A percentile compares a stretch with the other conserved stretches of the same genome.
These are phyloP conservation scores for Laodelphax striatellus DNA, from an alignment of 1,140 invertebrate species.

Conservation along the genomic window DNA sequence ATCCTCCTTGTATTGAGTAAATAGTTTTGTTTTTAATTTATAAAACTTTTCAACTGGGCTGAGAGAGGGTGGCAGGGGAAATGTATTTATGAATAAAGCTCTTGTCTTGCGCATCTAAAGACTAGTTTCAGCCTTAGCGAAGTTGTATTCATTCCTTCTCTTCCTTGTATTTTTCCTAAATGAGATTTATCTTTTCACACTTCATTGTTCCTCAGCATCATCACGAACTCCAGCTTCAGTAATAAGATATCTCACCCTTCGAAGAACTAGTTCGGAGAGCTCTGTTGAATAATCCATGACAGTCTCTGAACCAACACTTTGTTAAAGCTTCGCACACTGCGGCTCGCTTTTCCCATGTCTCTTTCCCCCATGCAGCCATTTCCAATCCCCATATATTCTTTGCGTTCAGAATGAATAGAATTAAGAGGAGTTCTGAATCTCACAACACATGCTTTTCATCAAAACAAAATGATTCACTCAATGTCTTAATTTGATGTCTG, in stretches of 20 bases:
- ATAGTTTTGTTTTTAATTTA: slow-evolving; percentile 20
- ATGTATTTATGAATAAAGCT: slow-evolving; percentile 17
- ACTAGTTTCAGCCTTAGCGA: slow-evolving; percentile 18
- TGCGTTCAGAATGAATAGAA: too few relatives aligned
- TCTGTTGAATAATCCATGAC: too few relatives aligned
- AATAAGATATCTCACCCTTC: slow-evolving; percentile 1
- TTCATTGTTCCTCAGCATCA: slow-evolving; percentile 12
- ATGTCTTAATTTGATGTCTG: too few relatives aligned
- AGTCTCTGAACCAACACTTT: too few relatives aligned
- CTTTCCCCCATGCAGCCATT: too few relatives aligned
- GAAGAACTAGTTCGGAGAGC: too few relatives aligned
- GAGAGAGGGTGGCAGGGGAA: slow-evolving; percentile 3
- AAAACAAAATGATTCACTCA: too few relatives aligned
- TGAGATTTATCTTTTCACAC: slow-evolving; percentile 20
- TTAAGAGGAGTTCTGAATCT: too few relatives aligned
- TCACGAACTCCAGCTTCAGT: not conserved
- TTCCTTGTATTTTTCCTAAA: slow-evolving; percentile 14
- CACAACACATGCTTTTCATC: too few relatives aligned
- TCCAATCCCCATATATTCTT: too few relatives aligned
- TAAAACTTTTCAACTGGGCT: slow-evolving; percentile 14
- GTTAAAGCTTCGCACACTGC: too few relatives aligned
- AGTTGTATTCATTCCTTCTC: slow-evolving; percentile 11
- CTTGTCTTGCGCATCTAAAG: slow-evolving; percentile 15
- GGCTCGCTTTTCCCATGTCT: too few relatives aligned
- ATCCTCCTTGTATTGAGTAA: slow-evolving; percentile 20